Conservation (phyloP, 2,888 invertebrate species). For the Myopa testacea region DNA sequence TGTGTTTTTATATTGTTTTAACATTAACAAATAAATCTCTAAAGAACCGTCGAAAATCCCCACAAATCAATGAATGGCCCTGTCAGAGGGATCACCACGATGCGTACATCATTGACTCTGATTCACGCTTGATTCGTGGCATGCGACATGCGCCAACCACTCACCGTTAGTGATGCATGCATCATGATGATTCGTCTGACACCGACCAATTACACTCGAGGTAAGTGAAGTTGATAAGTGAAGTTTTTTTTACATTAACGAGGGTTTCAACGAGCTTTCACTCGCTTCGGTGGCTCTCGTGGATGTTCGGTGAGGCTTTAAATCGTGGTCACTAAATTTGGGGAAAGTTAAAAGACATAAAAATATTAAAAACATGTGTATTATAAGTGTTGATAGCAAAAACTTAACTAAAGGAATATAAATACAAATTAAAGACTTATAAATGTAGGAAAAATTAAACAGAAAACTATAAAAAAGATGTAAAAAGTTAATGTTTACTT, state of each 20-base stretch:
- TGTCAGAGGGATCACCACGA: no score
- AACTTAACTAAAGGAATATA: neutral
- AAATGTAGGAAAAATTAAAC: neutral
- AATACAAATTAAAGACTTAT: neutral
- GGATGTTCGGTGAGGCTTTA: no score
- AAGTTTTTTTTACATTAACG: neutral
- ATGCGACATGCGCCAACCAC: no score
- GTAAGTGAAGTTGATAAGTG: neutral
- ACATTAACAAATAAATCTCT: constrained; percentile 9
- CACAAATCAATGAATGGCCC: neutral
- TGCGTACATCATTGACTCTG: no score
- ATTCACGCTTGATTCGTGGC: no score
- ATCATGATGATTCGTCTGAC: no score
- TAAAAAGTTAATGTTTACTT: no score
- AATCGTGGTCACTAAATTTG: no score
- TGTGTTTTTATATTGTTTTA: neutral
- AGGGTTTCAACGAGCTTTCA: no score
- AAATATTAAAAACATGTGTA: neutral
- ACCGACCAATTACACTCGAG: neutral
- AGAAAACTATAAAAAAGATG: no score
- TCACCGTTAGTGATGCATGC: no score
- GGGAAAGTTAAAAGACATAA: neutral
- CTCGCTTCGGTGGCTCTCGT: no score
- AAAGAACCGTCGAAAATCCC: neutral
- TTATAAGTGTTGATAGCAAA: neutral